Base-by-base conservation (phyloP, 2,113 vertebrate species). In the Eurystomus gularis region DNA sequence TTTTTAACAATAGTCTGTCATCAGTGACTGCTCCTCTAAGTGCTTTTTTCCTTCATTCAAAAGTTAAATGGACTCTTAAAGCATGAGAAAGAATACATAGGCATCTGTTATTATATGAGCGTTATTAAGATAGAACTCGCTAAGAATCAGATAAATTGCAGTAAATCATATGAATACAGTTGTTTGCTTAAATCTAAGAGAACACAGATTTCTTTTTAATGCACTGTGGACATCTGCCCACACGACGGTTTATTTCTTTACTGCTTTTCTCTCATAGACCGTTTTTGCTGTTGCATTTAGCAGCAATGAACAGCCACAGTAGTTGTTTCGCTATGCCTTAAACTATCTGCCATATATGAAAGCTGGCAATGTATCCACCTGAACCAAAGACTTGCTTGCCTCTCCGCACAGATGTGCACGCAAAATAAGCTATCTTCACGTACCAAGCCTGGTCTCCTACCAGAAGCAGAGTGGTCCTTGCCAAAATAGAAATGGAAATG, bases 1-100 rank as follows among this genome's bases (percentile, higher is more conserved):
- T 96, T 97, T 97, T 97, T 93, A 97, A 97, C 94, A 97, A 97
- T 96, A 96, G 96, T 94, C 64, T 97, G 80, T 95, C 94, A 97
- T 97, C 94, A 92, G 86, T 90, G 91, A 94, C 94, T 97, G 94
- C 60, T 91, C 58, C 81, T 96, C 85, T 96, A 96, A 97, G 54
- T 96, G 79, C n/a, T 64, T 97, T 92, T 93, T 96, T 52, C 90
- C 78, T 97, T 96, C 92, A 86, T 96, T 97, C 96, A 95, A 14
- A 94, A 96, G 94, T 94, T 93, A 97, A 98, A 97, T 96, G 90
- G 95, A 95, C 94, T 97, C 91, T 97, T 91, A 79, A 95, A 97
- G 92, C 91, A 94, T 64, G 64, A 88, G 86, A 93, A 94, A 94
- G 64, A 92, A 85, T 91, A 92, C 85, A 89, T 81, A 90, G 55